Percentiles rank a stretch among this genome's conserved stretches.
phyloP scores from a whole-genome alignment of 2,797 vertebrate genomes.

The Channa striata region DNA sequence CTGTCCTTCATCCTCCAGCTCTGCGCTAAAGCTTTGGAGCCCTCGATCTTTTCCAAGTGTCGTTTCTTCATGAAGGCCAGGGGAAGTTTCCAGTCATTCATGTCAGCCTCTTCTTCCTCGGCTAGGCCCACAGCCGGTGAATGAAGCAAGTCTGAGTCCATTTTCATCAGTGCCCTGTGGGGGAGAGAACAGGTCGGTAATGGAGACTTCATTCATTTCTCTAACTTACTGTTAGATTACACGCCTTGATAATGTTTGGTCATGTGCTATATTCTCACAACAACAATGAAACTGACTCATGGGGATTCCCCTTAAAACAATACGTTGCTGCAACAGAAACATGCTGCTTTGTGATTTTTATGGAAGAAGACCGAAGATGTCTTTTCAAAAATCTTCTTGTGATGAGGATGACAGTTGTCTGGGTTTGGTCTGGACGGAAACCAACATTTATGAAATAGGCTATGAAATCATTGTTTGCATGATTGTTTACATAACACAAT shows the following conservation, averaged over 20 bases:
- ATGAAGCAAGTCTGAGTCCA: slow-evolving; percentile 88
- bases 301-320: neutral
- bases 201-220: neutral
- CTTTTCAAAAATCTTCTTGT: neutral
- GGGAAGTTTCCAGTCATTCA: slow-evolving; percentile 96
- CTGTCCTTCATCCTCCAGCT: slow-evolving; percentile 99
- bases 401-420: neutral
- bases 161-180: slow-evolving; percentile 83
- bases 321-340: no score
- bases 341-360: no score
- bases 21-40: slow-evolving; percentile 96
- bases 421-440: no score
- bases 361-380: neutral
- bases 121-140: slow-evolving; percentile 90
- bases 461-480: no score
- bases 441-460: no score
- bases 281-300: neutral
- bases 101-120: slow-evolving; percentile 93
- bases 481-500: no score
- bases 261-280: neutral
- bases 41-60: slow-evolving; percentile 98
- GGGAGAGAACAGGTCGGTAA: slow-evolving; percentile 14
- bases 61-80: slow-evolving; percentile 98
- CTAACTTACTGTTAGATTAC: neutral
- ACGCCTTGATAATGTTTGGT: neutral